Evolutionary conservation across 2,888 invertebrate species (phyloP).

Genomic region (Vandiemenella viatica): DNA sequence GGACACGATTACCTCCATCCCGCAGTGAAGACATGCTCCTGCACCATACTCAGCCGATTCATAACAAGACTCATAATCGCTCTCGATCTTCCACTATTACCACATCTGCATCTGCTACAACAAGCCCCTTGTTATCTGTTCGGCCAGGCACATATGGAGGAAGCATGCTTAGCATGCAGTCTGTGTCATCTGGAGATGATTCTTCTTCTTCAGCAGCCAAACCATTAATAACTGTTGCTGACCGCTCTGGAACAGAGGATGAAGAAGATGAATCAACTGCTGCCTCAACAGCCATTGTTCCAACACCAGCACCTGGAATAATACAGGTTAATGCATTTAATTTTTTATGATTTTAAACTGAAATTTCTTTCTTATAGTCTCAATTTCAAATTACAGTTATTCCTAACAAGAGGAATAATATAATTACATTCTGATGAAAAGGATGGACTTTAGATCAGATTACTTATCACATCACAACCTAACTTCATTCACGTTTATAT

Average conservation of each 20-base stretch:
- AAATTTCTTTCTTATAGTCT: too few relatives aligned
- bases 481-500: too few relatives aligned
- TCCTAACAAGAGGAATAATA: too few relatives aligned
- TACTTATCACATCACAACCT: too few relatives aligned
- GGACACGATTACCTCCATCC: constrained; percentile 49
- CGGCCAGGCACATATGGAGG: constrained; percentile 36
- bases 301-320: constrained; percentile 35
- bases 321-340: constrained; percentile 47
- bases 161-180: constrained; percentile 34
- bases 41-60: constrained; percentile 25
- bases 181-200: constrained; percentile 13
- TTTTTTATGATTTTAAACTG: too few relatives aligned
- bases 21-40: constrained; percentile 63
- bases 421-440: too few relatives aligned
- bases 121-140: constrained; percentile 38
- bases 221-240: constrained; percentile 23
- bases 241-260: constrained; percentile 10
- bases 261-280: constrained; percentile 23
- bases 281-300: constrained; percentile 19
- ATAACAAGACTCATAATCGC: constrained; percentile 7
- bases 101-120: constrained; percentile 47
- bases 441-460: too few relatives aligned
- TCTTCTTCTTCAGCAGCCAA: constrained; percentile 34
- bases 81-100: constrained; percentile 13
- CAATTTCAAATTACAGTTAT: too few relatives aligned